A percentile compares a stretch with the other conserved stretches of the same genome.
Conservation (phyloP, 2,797 vertebrate genomes). For the Acipenser transmontanus region DNA sequence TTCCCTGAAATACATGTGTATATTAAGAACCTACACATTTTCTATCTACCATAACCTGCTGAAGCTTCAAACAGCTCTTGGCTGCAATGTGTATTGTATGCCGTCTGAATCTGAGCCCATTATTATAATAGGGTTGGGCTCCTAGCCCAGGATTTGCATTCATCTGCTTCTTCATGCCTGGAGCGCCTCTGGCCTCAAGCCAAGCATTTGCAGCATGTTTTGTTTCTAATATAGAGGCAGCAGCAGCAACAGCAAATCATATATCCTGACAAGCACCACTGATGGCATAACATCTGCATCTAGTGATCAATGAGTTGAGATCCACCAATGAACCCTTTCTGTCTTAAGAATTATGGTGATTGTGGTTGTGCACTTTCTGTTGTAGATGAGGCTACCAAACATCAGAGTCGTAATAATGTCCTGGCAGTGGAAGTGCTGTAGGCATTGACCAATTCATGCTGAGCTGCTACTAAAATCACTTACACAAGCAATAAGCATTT, state of each 20-base stretch:
- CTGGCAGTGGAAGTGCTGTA: slow-evolving; percentile 25
- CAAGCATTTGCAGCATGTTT: not conserved
- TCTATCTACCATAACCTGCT: too few species aligned
- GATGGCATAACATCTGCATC: slow-evolving; percentile 2
- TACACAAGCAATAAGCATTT: slow-evolving; percentile 62
- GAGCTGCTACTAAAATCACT: slow-evolving; percentile 50
- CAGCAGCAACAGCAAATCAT: not conserved
- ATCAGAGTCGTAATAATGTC: slow-evolving; percentile 9
- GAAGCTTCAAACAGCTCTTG: not conserved
- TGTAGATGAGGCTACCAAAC: not conserved
- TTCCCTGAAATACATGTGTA: too few species aligned
- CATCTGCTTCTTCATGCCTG: not conserved
- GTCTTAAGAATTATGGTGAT: too few species aligned
- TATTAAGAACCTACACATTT: too few species aligned
- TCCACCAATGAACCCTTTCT: not conserved
- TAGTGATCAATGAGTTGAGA: not conserved
- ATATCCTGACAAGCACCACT: not conserved
- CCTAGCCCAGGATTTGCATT: slow-evolving; percentile 1
- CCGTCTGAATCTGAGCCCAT: not conserved
- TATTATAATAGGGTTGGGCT: slow-evolving; percentile 1
- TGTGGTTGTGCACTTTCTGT: too few species aligned
- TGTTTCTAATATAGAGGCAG: not conserved
- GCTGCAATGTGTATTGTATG: not conserved
- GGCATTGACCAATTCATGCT: slow-evolving; percentile 50
- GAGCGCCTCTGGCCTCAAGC: not conserved